Percentiles rank a stretch among this genome's conserved stretches.
Evolutionary conservation across 2,113 vertebrate species (phyloP).

Genomic region (Agapornis roseicollis): DNA sequence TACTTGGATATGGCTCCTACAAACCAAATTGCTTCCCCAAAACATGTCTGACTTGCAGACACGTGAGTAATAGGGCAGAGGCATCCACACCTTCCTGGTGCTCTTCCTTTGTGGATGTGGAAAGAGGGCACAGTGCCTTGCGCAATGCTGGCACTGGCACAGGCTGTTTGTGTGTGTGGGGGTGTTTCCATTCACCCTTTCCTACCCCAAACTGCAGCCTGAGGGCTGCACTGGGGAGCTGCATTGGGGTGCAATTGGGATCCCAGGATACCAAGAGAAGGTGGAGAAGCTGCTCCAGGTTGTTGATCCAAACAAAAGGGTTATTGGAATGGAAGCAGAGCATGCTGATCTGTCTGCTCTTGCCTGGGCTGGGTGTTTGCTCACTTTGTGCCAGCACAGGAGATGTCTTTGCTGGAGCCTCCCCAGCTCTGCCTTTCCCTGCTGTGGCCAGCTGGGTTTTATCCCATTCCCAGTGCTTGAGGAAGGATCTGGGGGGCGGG

Average conservation of each 20-base stretch:
- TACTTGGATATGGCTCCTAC: neutral
- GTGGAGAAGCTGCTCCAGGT: neutral
- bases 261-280: neutral
- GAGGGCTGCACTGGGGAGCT: neutral
- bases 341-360: neutral
- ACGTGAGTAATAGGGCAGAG: neutral
- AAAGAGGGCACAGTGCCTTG: neutral
- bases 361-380: neutral
- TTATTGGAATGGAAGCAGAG: neutral
- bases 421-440: neutral
- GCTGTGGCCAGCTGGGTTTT: neutral
- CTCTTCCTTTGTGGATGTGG: neutral
- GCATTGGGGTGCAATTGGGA: neutral
- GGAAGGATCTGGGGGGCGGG: neutral
- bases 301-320: neutral
- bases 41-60: fast-evolving
- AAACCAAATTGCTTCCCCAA: neutral
- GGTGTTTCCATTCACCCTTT: neutral
- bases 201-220: neutral
- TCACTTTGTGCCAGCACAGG: neutral
- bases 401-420: neutral
- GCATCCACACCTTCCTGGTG: fast-evolving
- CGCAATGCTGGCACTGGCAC: neutral
- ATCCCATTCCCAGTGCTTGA: neutral
- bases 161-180: fast-evolving